phyloP scores from a whole-genome alignment of 2,888 invertebrate species.

The Geophilus truncorum region DNA sequence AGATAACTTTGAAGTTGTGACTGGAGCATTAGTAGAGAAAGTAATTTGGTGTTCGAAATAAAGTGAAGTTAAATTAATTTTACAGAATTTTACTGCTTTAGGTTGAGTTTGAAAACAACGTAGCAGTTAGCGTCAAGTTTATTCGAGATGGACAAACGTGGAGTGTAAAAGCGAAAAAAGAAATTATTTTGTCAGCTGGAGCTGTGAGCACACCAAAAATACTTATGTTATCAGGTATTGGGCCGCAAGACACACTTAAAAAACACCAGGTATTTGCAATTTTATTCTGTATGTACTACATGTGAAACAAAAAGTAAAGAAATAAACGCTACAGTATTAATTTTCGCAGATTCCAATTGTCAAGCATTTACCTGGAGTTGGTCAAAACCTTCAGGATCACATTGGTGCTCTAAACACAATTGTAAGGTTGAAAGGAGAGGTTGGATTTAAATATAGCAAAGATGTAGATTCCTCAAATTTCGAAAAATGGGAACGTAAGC shows the following conservation, averaged over 20 bases:
- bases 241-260: background rate
- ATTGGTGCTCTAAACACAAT: constrained; percentile 40
- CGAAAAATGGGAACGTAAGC: background rate
- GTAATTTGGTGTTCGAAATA: too few species aligned
- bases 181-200: background rate
- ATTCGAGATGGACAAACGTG: background rate
- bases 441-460: background rate
- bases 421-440: background rate
- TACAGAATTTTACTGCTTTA: background rate
- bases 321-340: too few species aligned
- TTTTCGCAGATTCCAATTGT: constrained; percentile 48
- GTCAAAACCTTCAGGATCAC: constrained; percentile 54
- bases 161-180: background rate
- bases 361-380: constrained; percentile 51
- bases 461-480: background rate
- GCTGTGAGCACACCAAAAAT: background rate
- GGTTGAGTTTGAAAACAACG: background rate
- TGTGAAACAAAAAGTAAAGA: too few species aligned
- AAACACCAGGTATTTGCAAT: background rate
- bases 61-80: too few species aligned
- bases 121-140: background rate
- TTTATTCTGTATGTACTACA: background rate
- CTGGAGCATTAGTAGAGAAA: background rate
- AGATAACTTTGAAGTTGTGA: background rate
- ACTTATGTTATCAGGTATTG: background rate